Conservation (phyloP, 2,888 invertebrate genomes). For the Epirrhoe tristata region DNA sequence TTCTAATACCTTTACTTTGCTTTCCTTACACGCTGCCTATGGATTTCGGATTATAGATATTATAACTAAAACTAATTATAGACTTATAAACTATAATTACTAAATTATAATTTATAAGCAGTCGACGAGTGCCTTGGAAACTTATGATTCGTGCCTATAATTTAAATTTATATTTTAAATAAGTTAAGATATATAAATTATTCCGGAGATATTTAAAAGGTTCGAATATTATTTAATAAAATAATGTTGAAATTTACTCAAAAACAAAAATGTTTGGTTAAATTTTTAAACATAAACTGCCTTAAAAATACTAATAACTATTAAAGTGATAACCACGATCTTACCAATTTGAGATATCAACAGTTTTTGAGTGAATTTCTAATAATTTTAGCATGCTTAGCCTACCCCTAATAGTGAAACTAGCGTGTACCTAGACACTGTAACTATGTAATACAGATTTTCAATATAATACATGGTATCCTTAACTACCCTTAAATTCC, state of each 20-base stretch:
- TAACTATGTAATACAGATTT: constrained; percentile 45
- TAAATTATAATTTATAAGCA: constrained; percentile 40
- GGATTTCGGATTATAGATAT: constrained; percentile 51
- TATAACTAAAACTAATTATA: constrained; percentile 52
- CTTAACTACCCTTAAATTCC: not conserved
- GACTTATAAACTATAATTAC: not conserved
- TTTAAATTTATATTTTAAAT: constrained; percentile 40
- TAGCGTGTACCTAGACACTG: constrained; percentile 36
- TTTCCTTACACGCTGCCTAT: constrained; percentile 70
- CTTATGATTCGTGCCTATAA: constrained; percentile 67
- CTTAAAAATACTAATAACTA: no score
- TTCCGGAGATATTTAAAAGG: constrained; percentile 26
- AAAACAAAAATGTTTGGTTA: no score
- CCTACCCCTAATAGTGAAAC: constrained; percentile 32
- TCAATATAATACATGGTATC: constrained; percentile 25
- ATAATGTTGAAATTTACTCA: constrained; percentile 10
- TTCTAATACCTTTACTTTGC: constrained; percentile 46
- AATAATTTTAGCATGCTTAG: constrained; percentile 29
- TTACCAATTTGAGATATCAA: no score
- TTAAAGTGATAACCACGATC: no score
- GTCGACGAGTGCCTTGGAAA: constrained; percentile 65
- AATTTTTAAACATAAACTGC: no score
- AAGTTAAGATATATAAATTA: constrained; percentile 36
- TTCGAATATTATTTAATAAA: constrained; percentile 23
- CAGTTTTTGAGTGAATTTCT: constrained; percentile 28